These are phyloP conservation scores for Drosophila chauvacae DNA, from an alignment of 1,140 invertebrate genomes.

Conservation along the genomic window DNA sequence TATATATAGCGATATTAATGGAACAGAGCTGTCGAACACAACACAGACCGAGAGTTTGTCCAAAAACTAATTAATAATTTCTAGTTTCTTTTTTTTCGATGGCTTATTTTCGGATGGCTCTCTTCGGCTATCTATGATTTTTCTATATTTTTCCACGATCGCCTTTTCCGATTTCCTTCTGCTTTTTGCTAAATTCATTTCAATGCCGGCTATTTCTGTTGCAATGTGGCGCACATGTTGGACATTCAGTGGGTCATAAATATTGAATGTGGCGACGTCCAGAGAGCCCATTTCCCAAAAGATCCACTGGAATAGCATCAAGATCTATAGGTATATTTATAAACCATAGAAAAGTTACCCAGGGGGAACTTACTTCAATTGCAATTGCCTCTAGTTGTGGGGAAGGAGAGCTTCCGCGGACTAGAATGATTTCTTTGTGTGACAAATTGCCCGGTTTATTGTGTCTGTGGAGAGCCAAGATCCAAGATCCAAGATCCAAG, in stretches of 20 bases:
- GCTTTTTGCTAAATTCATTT: conserved; percentile 59
- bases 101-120: conserved; percentile 59
- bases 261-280: conserved; percentile 34
- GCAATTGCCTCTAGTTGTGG: conserved; percentile 49
- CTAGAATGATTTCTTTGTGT: conserved; percentile 76
- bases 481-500: conserved; percentile 9
- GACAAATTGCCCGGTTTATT: conserved; percentile 63
- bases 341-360: background rate
- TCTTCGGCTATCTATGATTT: conserved; percentile 11
- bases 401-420: conserved; percentile 48
- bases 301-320: conserved; percentile 10
- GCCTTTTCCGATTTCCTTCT: conserved; percentile 19
- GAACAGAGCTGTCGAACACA: conserved; percentile 52
- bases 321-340: background rate
- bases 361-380: conserved; percentile 50
- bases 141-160: conserved; percentile 26
- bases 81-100: conserved; percentile 22
- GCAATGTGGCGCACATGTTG: conserved; percentile 51
- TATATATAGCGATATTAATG: conserved; percentile 46
- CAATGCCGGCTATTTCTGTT: conserved; percentile 75
- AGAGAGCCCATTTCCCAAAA: conserved; percentile 9
- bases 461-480: conserved; percentile 5
- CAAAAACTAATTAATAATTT: conserved; percentile 76
- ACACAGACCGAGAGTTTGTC: conserved; percentile 57
- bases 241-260: conserved; percentile 54